These are phyloP conservation scores for Cephus pygmeus DNA, from an alignment of 2,888 invertebrate genomes.

Conservation along the genomic window DNA sequence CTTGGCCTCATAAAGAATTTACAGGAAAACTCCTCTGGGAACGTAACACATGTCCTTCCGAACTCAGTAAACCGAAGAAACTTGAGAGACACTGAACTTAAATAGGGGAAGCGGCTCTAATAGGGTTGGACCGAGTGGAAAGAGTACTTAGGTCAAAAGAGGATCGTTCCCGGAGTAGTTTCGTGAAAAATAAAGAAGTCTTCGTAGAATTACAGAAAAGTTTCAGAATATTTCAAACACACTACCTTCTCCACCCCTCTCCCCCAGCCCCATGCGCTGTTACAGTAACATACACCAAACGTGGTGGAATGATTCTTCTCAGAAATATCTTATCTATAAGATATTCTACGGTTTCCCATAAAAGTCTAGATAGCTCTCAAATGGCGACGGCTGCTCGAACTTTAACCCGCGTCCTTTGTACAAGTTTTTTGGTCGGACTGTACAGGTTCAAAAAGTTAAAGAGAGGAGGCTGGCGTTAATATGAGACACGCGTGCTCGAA, in stretches of 20 bases:
- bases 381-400: neutral
- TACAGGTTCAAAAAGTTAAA: neutral
- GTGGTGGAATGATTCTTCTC: neutral
- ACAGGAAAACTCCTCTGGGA: neutral
- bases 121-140: neutral
- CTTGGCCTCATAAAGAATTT: neutral
- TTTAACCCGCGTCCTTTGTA: neutral
- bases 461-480: slow-evolving; percentile 17
- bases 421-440: neutral
- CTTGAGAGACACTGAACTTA: neutral
- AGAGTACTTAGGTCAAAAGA: neutral
- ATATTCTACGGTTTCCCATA: neutral
- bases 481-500: slow-evolving; percentile 24
- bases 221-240: neutral
- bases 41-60: neutral
- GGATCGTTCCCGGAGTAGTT: neutral
- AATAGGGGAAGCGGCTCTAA: neutral
- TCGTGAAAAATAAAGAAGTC: neutral
- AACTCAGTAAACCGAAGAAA: neutral
- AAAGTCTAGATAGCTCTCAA: neutral
- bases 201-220: neutral
- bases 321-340: neutral
- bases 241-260: neutral
- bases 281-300: neutral
- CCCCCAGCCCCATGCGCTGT: neutral